phyloP scores from a whole-genome alignment of 2,797 vertebrate species.

The Micropoecilia bifurca region DNA sequence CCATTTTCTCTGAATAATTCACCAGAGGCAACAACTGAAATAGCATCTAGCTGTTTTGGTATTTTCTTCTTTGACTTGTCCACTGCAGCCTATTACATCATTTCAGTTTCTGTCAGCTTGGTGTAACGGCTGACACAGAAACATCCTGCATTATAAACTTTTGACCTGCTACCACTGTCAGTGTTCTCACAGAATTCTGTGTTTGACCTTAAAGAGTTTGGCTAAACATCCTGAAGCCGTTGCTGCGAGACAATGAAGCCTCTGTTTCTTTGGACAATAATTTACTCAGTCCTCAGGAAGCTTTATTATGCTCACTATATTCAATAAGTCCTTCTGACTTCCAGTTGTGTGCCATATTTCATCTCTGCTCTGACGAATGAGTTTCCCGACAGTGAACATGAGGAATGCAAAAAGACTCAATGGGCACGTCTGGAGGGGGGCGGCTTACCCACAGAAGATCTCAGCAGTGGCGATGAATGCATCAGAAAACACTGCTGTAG shows the following conservation, averaged over 20 bases:
- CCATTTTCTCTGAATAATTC: slow-evolving; percentile 74
- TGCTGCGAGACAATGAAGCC: slow-evolving; percentile 16
- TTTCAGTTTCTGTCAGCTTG: slow-evolving; percentile 50
- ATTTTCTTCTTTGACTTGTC: slow-evolving; percentile 51
- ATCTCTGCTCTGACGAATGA: slow-evolving; percentile 58
- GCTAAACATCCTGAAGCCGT: slow-evolving; percentile 40
- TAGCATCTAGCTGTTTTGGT: slow-evolving; percentile 64
- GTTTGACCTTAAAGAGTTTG: slow-evolving; percentile 52
- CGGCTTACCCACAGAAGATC: slow-evolving; percentile 72
- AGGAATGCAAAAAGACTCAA: slow-evolving; percentile 72
- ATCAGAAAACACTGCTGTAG: slow-evolving; percentile 74
- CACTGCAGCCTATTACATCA: slow-evolving; percentile 56
- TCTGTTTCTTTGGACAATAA: slow-evolving; percentile 43
- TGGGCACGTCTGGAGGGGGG: slow-evolving; percentile 62
- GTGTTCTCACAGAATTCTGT: slow-evolving; percentile 29
- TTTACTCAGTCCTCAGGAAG: slow-evolving; percentile 40
- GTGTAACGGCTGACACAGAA: slow-evolving; percentile 43
- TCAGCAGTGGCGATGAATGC: slow-evolving; percentile 74
- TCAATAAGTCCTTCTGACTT: slow-evolving; percentile 65
- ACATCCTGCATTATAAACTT: slow-evolving; percentile 42
- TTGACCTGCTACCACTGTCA: slow-evolving; percentile 40
- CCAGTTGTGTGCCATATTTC: slow-evolving; percentile 67
- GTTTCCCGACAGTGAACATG: slow-evolving; percentile 67
- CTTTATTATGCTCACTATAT: slow-evolving; percentile 46
- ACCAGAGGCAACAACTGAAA: slow-evolving; percentile 63